Evolutionary conservation across 2,113 vertebrate species (phyloP).

Genomic region (Rattus norvegicus): DNA sequence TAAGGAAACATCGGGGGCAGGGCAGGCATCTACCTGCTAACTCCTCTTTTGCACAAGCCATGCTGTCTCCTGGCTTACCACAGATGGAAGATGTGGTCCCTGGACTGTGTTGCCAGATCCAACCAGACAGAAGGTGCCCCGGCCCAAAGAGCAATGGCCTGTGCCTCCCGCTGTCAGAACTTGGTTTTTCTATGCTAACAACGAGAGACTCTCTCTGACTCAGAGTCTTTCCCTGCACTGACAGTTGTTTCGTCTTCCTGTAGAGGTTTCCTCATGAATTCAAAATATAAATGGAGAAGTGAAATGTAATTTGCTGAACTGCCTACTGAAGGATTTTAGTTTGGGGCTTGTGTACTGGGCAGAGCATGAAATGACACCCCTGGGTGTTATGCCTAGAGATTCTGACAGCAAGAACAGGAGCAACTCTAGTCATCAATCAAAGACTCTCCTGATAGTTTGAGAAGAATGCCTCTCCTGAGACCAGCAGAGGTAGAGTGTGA

Average conservation of each 20-base stretch:
- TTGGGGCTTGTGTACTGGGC: not conserved
- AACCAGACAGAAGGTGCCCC: not conserved
- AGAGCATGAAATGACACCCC: not conserved
- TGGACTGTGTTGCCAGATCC: not conserved
- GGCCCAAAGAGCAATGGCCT: not conserved
- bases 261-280: not conserved
- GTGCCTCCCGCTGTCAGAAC: too few relatives aligned
- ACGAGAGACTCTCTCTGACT: not conserved
- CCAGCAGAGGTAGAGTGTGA: not conserved
- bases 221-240: not conserved
- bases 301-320: not conserved
- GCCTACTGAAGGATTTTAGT: not conserved
- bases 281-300: not conserved
- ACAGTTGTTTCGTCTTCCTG: not conserved
- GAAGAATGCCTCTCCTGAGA: not conserved
- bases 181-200: not conserved
- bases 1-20: not conserved
- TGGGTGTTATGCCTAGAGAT: fast-evolving
- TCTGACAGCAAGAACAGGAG: not conserved
- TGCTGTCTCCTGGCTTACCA: not conserved
- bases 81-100: not conserved
- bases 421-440: not conserved
- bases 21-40: fast-evolving
- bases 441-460: not conserved
- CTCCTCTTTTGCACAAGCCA: not conserved